Conservation (phyloP, 2,113 vertebrate genomes). For the Sphyrna mokarran region DNA sequence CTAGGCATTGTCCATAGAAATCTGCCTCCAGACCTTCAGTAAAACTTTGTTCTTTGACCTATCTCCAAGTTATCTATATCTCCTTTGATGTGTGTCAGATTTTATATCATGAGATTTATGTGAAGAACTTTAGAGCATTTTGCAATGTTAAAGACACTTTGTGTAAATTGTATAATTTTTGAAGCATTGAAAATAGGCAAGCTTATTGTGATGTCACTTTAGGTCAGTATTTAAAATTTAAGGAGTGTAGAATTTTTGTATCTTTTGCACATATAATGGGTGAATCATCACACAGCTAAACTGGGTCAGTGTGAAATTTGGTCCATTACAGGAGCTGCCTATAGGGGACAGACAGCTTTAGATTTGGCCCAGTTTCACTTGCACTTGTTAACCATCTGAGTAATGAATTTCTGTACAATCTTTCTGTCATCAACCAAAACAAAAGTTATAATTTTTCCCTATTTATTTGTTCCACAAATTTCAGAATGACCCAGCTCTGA, state of each 20-base stretch:
- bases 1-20: neutral
- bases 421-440: neutral
- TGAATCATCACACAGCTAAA: neutral
- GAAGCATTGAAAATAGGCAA: neutral
- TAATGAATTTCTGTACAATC: neutral
- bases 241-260: neutral
- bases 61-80: neutral
- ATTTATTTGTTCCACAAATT: neutral
- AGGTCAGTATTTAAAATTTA: neutral
- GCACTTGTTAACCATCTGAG: neutral
- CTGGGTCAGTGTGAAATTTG: neutral
- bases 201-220: neutral
- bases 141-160: neutral
- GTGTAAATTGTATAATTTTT: neutral
- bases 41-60: neutral
- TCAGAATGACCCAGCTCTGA: neutral
- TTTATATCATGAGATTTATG: neutral
- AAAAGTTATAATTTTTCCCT: neutral
- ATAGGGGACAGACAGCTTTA: neutral
- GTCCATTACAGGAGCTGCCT: neutral
- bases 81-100: neutral
- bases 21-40: neutral
- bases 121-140: neutral
- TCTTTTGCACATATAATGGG: neutral
- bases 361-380: neutral